A percentile compares a stretch with the other conserved stretches of the same genome.
Conservation (phyloP, 2,797 vertebrate species). For the Lacerta viridis region DNA sequence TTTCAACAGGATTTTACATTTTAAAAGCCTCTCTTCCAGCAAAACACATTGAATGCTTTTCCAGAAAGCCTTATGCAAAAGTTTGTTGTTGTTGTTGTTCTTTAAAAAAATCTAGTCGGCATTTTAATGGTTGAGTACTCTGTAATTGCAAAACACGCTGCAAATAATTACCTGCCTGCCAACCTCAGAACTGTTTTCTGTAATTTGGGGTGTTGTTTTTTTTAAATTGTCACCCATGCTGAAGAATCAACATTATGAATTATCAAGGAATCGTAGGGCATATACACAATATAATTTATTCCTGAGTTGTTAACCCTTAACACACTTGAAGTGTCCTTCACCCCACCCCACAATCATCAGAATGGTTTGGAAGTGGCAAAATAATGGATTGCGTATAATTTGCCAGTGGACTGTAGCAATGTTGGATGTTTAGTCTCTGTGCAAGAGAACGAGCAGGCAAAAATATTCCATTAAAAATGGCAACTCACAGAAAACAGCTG, state of each 20-base stretch:
- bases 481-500: background rate
- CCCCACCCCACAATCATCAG: background rate
- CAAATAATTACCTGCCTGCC: slow-evolving; percentile 43
- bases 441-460: background rate
- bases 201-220: background rate
- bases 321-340: background rate
- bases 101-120: slow-evolving; percentile 13
- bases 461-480: slow-evolving; percentile 6
- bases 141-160: slow-evolving; percentile 33
- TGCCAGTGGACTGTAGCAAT: background rate
- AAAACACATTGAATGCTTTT: slow-evolving; percentile 8
- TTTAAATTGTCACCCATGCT: background rate
- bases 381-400: background rate
- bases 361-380: slow-evolving; percentile 11
- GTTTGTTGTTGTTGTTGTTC: background rate
- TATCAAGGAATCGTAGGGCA: slow-evolving; percentile 1
- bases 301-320: background rate
- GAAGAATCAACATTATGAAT: slow-evolving; percentile 18
- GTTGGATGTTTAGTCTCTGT: background rate
- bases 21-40: slow-evolving; percentile 33
- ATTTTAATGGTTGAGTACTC: slow-evolving; percentile 43
- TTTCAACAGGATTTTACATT: slow-evolving; percentile 23
- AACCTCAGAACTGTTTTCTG: slow-evolving; percentile 31
- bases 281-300: slow-evolving; percentile 11
- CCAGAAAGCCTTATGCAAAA: slow-evolving; percentile 14